Conservation (phyloP, 2,888 invertebrate species). For the Hedychridium roseum region DNA sequence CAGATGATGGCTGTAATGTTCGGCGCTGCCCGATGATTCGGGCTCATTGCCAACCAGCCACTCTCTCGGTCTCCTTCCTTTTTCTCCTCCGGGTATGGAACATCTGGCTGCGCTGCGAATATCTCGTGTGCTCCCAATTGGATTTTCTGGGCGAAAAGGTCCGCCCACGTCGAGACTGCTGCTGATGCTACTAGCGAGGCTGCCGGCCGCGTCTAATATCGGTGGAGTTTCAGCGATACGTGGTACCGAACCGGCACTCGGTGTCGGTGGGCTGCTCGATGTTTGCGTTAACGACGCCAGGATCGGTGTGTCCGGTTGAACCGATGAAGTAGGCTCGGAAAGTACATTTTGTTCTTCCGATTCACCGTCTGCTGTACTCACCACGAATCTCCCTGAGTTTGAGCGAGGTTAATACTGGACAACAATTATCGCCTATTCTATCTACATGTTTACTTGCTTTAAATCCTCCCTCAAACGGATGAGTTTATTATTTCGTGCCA, state of each 20-base stretch:
- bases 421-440: too few species aligned
- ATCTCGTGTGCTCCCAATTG: constrained; percentile 52
- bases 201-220: constrained; percentile 59
- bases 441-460: too few species aligned
- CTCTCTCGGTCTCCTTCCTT: constrained; percentile 56
- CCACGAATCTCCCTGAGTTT: constrained; percentile 63
- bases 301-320: constrained; percentile 46
- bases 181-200: constrained; percentile 61
- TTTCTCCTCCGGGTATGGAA: constrained; percentile 59
- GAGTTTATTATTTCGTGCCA: too few species aligned
- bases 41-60: constrained; percentile 54
- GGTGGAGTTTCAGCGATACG: constrained; percentile 62
- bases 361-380: constrained; percentile 62
- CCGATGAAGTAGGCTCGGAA: constrained; percentile 36
- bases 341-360: constrained; percentile 45
- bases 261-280: constrained; percentile 54
- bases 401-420: constrained; percentile 46
- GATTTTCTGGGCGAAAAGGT: constrained; percentile 64
- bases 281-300: constrained; percentile 49
- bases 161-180: too few species aligned
- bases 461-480: too few species aligned
- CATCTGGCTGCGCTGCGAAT: constrained; percentile 51
- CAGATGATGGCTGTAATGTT: constrained; percentile 66
- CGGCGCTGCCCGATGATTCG: constrained; percentile 52
- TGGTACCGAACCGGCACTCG: constrained; percentile 47